Conservation (phyloP, 2,113 vertebrate species). For the Patagioenas fasciata region DNA sequence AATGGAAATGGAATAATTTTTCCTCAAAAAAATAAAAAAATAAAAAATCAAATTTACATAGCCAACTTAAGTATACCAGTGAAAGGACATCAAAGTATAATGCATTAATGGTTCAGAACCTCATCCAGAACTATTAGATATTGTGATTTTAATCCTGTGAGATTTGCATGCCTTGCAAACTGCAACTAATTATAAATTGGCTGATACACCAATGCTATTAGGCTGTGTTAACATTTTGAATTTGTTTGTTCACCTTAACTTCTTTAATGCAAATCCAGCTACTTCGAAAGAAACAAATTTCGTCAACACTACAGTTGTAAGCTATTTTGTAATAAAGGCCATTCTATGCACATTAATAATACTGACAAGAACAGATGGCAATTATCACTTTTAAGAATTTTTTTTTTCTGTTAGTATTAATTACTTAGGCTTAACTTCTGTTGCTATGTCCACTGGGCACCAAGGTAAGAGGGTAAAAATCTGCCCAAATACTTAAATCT, state of each 20-base stretch:
- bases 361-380: slow-evolving; percentile 71
- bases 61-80: neutral
- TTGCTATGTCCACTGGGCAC: slow-evolving; percentile 27
- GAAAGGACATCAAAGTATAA: neutral
- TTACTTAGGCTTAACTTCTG: slow-evolving; percentile 58
- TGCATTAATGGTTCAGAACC: neutral
- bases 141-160: neutral
- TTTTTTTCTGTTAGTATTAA: slow-evolving; percentile 64
- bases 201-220: slow-evolving; percentile 4
- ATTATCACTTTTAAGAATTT: slow-evolving; percentile 57
- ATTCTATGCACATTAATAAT: slow-evolving; percentile 50
- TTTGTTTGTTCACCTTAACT: neutral
- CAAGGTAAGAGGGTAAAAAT: slow-evolving; percentile 35
- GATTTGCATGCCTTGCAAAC: neutral
- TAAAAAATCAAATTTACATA: neutral
- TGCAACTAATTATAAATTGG: slow-evolving; percentile 30
- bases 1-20: neutral
- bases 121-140: neutral
- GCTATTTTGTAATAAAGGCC: slow-evolving; percentile 41
- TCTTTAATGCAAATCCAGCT: slow-evolving; percentile 45
- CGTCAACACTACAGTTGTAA: slow-evolving; percentile 38
- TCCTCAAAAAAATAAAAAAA: neutral
- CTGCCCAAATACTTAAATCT: slow-evolving; percentile 5
- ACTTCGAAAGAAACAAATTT: slow-evolving; percentile 26
- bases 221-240: slow-evolving; percentile 41